These are phyloP conservation scores for human DNA, from an alignment of 2,113 vertebrate species.

Conservation along the genomic window GRCh38 chr20:11704001-11704500, in stretches of 20 bases:
- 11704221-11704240: background rate
- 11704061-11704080: background rate
- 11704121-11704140: background rate
- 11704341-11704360: background rate
- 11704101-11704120: background rate
- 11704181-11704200: background rate
- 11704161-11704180: background rate
- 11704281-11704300: background rate
- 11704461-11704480: background rate
- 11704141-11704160: background rate
- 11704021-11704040: background rate
- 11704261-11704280: background rate
- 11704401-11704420: background rate
- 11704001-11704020: background rate
- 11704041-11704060: background rate
- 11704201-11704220: background rate
- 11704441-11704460: background rate
- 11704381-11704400: background rate
- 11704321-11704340: background rate
- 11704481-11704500: background rate
- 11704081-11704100: background rate
- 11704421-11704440: background rate
- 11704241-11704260: background rate
- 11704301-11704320: background rate
- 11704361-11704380: background rate